A percentile compares a stretch with the other conserved stretches of the same genome.
Evolutionary conservation across 2,113 vertebrate species (phyloP).

Genomic region (Paraplagusia blochii): DNA sequence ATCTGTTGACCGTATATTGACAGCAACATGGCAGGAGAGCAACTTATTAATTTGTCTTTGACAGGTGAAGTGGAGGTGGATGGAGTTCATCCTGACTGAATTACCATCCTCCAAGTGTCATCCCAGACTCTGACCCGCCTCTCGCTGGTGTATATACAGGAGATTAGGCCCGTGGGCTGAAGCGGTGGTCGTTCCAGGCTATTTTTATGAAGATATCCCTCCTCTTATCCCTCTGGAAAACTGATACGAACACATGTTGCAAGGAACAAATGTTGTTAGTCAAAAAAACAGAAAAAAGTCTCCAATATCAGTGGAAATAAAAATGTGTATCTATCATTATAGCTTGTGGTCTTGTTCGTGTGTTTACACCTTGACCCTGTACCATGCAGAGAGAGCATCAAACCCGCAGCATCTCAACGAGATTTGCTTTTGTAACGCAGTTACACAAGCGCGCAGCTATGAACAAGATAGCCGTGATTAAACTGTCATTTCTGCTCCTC

Average conservation of each 20-base stretch:
- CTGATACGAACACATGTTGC: constrained; percentile 60
- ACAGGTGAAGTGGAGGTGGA: constrained; percentile 18
- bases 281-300: constrained; percentile 12
- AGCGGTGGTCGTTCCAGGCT: constrained; percentile 64
- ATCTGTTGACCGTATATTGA: constrained; percentile 21
- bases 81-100: constrained; percentile 29
- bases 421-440: constrained; percentile 8
- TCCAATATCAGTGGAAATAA: background rate
- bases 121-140: constrained; percentile 56
- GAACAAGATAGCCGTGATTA: constrained; percentile 14
- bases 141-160: constrained; percentile 30
- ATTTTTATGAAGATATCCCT: constrained; percentile 70
- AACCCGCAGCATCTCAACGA: background rate
- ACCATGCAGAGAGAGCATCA: background rate
- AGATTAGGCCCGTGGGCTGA: constrained; percentile 60
- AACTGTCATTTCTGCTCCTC: constrained; percentile 25
- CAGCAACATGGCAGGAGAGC: constrained; percentile 2
- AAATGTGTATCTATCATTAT: background rate
- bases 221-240: constrained; percentile 64
- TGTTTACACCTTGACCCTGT: background rate
- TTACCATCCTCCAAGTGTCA: constrained; percentile 46
- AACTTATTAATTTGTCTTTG: constrained; percentile 2
- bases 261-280: constrained; percentile 43
- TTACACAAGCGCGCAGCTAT: background rate
- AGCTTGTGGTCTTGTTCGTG: background rate